These are phyloP conservation scores for Hirtodrosophila alboralis DNA, from an alignment of 2,888 invertebrate species.

Conservation along the genomic window DNA sequence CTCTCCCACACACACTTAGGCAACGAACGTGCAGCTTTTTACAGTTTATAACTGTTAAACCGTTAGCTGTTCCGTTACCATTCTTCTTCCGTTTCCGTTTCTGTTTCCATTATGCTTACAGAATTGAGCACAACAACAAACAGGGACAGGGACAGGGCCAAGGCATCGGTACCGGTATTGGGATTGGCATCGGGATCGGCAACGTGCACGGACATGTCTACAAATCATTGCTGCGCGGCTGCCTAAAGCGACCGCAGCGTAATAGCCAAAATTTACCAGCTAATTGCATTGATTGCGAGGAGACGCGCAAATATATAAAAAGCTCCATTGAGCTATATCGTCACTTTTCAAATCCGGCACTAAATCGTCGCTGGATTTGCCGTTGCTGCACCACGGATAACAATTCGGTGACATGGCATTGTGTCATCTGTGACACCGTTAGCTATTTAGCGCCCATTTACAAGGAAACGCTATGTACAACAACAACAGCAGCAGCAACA, in stretches of 20 bases:
- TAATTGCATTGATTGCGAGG: conserved; percentile 83
- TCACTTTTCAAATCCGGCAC: conserved; percentile 84
- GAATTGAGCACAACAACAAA: conserved; percentile 79
- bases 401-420: conserved; percentile 84
- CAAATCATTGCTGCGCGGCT: conserved; percentile 83
- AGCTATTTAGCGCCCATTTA: conserved; percentile 84
- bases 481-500: conserved; percentile 5
- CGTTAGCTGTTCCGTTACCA: conserved; percentile 21
- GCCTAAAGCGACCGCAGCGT: conserved; percentile 82
- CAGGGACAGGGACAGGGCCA: not conserved
- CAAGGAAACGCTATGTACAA: conserved; percentile 81
- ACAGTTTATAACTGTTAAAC: conserved; percentile 5
- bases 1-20: too few relatives aligned
- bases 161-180: not conserved
- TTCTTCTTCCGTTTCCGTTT: conserved; percentile 7
- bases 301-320: conserved; percentile 83
- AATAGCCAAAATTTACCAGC: conserved; percentile 82
- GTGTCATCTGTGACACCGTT: conserved; percentile 84
- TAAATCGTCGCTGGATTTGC: conserved; percentile 84
- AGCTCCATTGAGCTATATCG: conserved; percentile 83
- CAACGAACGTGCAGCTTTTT: too few relatives aligned
- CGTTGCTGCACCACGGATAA: conserved; percentile 83
- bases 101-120: conserved; percentile 65
- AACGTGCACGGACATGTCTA: conserved; percentile 78
- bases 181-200: conserved; percentile 3